phyloP scores from a whole-genome alignment of 2,888 invertebrate genomes.

The Hedychridium roseum region DNA sequence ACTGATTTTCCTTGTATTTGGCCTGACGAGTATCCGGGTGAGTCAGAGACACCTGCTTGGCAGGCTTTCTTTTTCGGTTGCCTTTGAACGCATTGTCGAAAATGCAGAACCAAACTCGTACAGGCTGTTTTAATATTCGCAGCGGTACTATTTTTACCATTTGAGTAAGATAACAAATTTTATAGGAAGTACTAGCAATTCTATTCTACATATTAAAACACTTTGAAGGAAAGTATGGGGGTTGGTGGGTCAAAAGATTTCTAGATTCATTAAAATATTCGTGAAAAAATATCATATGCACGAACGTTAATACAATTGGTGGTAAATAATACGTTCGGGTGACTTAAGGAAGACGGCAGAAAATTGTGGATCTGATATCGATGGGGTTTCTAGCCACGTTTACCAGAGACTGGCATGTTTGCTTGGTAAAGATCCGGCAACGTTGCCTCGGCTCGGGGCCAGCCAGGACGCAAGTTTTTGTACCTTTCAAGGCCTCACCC shows the following conservation, averaged over 20 bases:
- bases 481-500: conserved; percentile 53
- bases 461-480: conserved; percentile 45
- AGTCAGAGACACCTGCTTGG: conserved; percentile 20
- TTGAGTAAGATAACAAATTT: too few species aligned
- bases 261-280: too few species aligned
- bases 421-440: conserved; percentile 29
- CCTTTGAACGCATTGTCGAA: background rate
- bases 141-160: too few species aligned
- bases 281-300: too few species aligned
- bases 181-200: too few species aligned
- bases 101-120: too few species aligned
- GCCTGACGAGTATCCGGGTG: conserved; percentile 11
- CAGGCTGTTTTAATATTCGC: too few species aligned
- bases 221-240: background rate
- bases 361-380: conserved; percentile 33
- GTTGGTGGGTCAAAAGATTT: conserved; percentile 7
- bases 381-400: conserved; percentile 23
- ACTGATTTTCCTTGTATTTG: conserved; percentile 1
- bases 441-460: conserved; percentile 31
- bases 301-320: too few species aligned
- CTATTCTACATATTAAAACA: too few species aligned
- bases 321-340: too few species aligned
- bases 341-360: too few species aligned
- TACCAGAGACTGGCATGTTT: conserved; percentile 21
- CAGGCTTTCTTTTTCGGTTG: conserved; percentile 9